Base-by-base conservation (phyloP, 2,888 invertebrate species). In the Sabellastarte sp. region DNA sequence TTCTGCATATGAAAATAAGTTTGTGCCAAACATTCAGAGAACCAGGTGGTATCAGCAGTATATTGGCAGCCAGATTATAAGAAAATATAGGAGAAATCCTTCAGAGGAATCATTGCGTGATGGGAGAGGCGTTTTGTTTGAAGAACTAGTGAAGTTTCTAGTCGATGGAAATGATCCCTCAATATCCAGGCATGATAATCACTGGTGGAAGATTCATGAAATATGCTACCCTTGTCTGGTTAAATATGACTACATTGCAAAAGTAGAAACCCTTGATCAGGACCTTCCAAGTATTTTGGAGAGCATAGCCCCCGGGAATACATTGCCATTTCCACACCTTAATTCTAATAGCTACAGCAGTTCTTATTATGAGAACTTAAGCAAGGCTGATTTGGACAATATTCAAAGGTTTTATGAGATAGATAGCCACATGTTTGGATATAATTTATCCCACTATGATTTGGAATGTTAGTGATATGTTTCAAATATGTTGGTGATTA, bases 1-100 rank as follows among this genome's bases (percentile, higher is more conserved):
- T n/a, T 53, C 53, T 53, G 53, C 53, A 10, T 53, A 26, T 5
- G 53, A 53, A 26, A 53, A 53, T 26, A 53, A 53, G 53, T 26
- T 53, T n/a, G 5, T 20, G 20, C 24, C 53, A 10, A 15, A 53
- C 24, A 53, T 26, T 10, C 20, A 5, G 28, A 10, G 24, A 26
- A 20, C 53, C 5, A 10, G 24, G 28, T 53, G 53, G 53, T 53
- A 53, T 26, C 53, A 53, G 4, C 15, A 53, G 20, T 20, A 24
- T 5, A 26, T 53, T 15, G 53, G 53, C 15, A 10, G 28, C 20
- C 24, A 53, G 4, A 53, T 53, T 53, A 26, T 53, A 5, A 53
- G 24, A 10, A 10, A 53, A 5, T 53, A 53, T 53, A 10, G 53
- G 28, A 53, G 5, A 26, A 26, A 26, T 10, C 20, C 20, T 20